Percentiles rank a stretch among this genome's conserved stretches.
Conservation (phyloP, 2,888 invertebrate genomes). For the Callyntrura guangdongensis region DNA sequence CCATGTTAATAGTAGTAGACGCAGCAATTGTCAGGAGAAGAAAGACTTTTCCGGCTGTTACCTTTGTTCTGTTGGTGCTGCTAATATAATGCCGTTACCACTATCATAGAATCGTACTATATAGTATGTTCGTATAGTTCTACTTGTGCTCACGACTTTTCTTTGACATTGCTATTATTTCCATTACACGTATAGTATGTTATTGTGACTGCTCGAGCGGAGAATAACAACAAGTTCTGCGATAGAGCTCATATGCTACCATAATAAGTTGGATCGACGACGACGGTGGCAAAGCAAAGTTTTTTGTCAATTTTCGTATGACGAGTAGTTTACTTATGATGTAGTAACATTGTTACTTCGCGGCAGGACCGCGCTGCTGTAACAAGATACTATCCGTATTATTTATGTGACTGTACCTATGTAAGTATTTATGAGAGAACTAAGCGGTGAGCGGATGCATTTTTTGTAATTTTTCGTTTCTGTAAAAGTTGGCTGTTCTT, state of each 20-base stretch:
- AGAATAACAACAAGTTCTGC: constrained; percentile 17
- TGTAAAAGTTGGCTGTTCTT: constrained; percentile 34
- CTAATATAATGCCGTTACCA: neutral
- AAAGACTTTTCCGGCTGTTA: constrained; percentile 72
- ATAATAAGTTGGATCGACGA: constrained; percentile 14
- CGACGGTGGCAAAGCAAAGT: neutral
- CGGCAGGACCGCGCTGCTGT: constrained; percentile 15
- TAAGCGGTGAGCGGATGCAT: constrained; percentile 50
- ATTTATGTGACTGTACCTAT: neutral
- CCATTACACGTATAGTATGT: neutral
- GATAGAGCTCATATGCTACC: neutral
- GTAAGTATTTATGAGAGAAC: constrained; percentile 13
- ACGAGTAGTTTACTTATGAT: constrained; percentile 40
- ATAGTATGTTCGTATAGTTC: neutral
- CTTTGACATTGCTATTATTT: neutral
- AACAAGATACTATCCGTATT: constrained; percentile 17
- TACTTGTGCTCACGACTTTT: neutral
- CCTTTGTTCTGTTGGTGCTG: constrained; percentile 32
- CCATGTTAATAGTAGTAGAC: constrained; percentile 24
- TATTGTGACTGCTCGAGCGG: constrained; percentile 48
- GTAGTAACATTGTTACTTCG: constrained; percentile 46
- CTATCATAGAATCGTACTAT: neutral
- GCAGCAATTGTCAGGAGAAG: constrained; percentile 66
- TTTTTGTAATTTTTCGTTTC: constrained; percentile 53
- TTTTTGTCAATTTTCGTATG: constrained; percentile 52